Base-by-base conservation (phyloP, 2,888 invertebrate species). In the Caenorhabditis imperialis region DNA sequence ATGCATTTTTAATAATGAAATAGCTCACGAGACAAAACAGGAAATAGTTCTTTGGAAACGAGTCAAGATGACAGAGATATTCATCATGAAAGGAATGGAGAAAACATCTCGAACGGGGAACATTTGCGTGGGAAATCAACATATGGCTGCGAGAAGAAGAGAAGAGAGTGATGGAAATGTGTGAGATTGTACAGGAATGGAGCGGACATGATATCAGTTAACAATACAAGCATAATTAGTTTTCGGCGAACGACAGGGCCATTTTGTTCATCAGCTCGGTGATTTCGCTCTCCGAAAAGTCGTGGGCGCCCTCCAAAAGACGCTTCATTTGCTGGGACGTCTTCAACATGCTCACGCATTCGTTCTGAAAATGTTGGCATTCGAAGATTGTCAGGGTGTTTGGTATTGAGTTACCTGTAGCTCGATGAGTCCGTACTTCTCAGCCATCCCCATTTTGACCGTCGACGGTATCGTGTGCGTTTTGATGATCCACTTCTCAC, bases 261-360 rank as follows among this genome's bases (percentile, higher is more conserved):
- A 63, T 44, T 40, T 14, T 37, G 23, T 63, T 55, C 40, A 63
- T 40, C 5, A 63, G 18, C 7, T 63, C 63, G 2, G 55, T 16
- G 1, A 63, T 63, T 22, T 63, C 54, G 2, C 3, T 18, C 22
- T 54, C 51, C 0, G 27, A 45, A 27, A 53, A 53, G 8, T 47
- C 47, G 18, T 42, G 38, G 0, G 63, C 54, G 23, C 48, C 47
- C 22, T 54, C 48, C n/a, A 63, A 48, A 14, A 63, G 40, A 10
- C 47, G 37, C 48, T 63, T 54, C 1, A 63, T 22, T 55, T 63
- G 55, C 16, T 47, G 40, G 12, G 63, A 63, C n/a, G 63, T 54
- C 14, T 55, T 63, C 33, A 63, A 20, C 48, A 63, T 47, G 5
- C 16, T 18, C 6, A 63, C 45, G 23, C 63, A 63, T 1, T 55